Conservation (phyloP, 2,113 vertebrate species). For the Australoheros scitulus region DNA sequence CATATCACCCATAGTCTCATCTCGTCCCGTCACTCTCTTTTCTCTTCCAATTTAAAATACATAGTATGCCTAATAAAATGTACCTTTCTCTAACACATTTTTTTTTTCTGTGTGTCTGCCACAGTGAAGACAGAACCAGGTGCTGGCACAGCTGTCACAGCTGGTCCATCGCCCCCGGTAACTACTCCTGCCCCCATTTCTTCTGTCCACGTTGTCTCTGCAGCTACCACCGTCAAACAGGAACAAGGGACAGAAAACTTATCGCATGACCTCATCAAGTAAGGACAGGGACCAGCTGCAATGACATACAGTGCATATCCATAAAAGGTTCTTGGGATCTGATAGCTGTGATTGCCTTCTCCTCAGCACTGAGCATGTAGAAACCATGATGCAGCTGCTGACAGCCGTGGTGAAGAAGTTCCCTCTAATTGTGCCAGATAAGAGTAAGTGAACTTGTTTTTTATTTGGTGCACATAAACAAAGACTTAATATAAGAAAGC, state of each 20-base stretch:
- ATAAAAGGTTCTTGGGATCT: neutral
- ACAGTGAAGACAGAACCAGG: constrained; percentile 96
- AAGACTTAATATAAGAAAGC: neutral
- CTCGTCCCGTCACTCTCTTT: neutral
- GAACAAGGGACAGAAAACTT: constrained; percentile 88
- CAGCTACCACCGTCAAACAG: constrained; percentile 86
- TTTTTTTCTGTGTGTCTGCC: constrained; percentile 42
- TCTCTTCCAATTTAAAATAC: neutral
- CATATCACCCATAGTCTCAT: neutral
- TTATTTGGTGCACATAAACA: neutral
- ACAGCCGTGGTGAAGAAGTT: constrained; percentile 95
- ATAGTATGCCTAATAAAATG: neutral
- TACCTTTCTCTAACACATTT: neutral
- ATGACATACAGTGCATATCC: neutral
- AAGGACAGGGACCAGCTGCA: constrained; percentile 54
- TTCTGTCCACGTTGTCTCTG: constrained; percentile 65
- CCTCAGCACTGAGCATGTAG: constrained; percentile 91
- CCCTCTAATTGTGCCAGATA: constrained; percentile 90
- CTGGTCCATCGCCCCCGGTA: constrained; percentile 56
- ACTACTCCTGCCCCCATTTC: constrained; percentile 36
- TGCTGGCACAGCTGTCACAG: constrained; percentile 65
- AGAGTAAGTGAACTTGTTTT: constrained; percentile 83
- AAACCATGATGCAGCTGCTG: constrained; percentile 92
- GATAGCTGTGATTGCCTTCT: constrained; percentile 3
- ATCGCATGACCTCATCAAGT: constrained; percentile 89